phyloP scores from a whole-genome alignment of 2,113 vertebrate species.

The Serilophus lunatus region DNA sequence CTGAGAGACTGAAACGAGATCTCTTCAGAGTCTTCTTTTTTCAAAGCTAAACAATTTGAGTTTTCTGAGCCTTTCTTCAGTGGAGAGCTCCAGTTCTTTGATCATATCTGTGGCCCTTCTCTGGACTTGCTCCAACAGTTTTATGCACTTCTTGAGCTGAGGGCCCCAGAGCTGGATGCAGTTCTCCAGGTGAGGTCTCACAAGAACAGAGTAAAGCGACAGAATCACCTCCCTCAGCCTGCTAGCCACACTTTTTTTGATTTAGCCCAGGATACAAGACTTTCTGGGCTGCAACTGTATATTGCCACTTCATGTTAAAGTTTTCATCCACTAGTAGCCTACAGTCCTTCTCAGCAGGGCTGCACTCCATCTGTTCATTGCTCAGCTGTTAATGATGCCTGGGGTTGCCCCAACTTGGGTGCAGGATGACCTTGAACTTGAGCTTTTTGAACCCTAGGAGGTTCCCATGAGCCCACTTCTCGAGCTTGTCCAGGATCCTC shows the following conservation, averaged over 20 bases:
- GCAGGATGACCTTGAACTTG: neutral
- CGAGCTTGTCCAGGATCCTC: neutral
- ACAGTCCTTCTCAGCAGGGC: neutral
- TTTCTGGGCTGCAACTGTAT: fast-evolving
- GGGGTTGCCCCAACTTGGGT: neutral
- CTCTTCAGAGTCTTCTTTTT: neutral
- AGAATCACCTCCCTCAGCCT: neutral
- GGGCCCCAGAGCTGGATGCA: neutral
- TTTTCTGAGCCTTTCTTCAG: neutral
- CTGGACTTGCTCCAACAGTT: neutral
- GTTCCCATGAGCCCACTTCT: neutral
- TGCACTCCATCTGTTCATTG: neutral
- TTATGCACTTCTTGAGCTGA: neutral
- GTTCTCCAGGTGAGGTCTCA: no score
- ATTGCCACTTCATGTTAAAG: fast-evolving
- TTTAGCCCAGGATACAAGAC: neutral
- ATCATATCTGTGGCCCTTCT: neutral
- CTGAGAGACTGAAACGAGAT: neutral
- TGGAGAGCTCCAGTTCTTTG: neutral
- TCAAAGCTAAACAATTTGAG: neutral
- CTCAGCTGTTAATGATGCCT: fast-evolving
- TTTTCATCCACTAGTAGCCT: neutral
- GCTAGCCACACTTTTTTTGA: neutral
- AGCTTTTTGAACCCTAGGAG: neutral
- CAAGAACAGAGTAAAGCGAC: neutral